Evolutionary conservation across 2,888 invertebrate species (phyloP).

Genomic region (Nephrotoma flavescens): DNA sequence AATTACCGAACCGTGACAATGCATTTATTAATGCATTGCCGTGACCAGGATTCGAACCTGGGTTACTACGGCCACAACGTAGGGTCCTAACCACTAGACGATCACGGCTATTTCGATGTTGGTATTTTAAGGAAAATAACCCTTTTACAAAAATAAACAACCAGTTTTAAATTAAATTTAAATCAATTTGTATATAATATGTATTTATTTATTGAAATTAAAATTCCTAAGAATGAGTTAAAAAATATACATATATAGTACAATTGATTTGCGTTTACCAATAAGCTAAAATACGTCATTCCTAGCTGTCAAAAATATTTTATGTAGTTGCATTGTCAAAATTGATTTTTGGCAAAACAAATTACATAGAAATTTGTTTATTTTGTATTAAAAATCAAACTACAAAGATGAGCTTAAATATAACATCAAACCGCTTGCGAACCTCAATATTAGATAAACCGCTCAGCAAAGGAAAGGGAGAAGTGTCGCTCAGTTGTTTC

Average conservation of each 20-base stretch:
- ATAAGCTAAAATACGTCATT: neutral
- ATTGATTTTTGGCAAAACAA: neutral
- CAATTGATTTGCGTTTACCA: neutral
- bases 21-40: constrained; percentile 15
- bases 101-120: constrained; percentile 11
- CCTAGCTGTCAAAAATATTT: neutral
- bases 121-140: too few relatives aligned
- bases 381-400: neutral
- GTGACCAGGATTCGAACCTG: constrained; percentile 47
- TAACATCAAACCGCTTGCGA: constrained; percentile 24
- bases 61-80: constrained; percentile 47
- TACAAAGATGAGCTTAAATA: constrained; percentile 6
- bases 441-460: constrained; percentile 71
- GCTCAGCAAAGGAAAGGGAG: constrained; percentile 80
- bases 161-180: too few relatives aligned
- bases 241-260: too few relatives aligned
- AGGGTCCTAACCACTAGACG: constrained; percentile 35
- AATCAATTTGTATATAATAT: too few relatives aligned
- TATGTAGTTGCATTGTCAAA: neutral
- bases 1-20: constrained; percentile 6
- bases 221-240: too few relatives aligned
- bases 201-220: too few relatives aligned
- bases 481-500: constrained; percentile 83
- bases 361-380: neutral
- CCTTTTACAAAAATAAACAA: too few relatives aligned